phyloP scores from a whole-genome alignment of 1,140 invertebrate species.

The Choristoneura fumiferana region DNA sequence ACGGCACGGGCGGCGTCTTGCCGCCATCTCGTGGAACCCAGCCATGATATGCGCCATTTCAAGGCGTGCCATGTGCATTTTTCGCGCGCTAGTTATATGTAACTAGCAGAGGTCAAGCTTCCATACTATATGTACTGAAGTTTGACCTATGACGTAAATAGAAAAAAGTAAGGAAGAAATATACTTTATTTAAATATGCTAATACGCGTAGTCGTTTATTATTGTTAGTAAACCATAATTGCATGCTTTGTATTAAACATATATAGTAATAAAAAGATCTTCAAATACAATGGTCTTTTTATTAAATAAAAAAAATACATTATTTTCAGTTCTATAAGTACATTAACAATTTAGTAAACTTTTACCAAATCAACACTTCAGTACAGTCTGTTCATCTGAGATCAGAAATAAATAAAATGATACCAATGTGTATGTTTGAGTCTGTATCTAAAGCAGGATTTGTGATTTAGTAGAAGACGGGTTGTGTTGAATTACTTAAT shows the following conservation, averaged over 20 bases:
- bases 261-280: slow-evolving; percentile 17
- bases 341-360: slow-evolving; percentile 74
- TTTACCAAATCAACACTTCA: slow-evolving; percentile 71
- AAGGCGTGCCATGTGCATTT: slow-evolving; percentile 16
- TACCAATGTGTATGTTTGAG: slow-evolving; percentile 38
- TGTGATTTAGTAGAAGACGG: slow-evolving; percentile 26
- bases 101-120: slow-evolving; percentile 12
- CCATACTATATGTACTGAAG: neutral
- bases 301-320: slow-evolving; percentile 76
- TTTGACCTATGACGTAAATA: slow-evolving; percentile 2
- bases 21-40: slow-evolving; percentile 12
- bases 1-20: slow-evolving; percentile 11
- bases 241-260: slow-evolving; percentile 20
- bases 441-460: slow-evolving; percentile 44
- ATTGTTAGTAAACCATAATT: neutral
- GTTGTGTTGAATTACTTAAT: slow-evolving; percentile 19
- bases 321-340: slow-evolving; percentile 73
- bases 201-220: neutral
- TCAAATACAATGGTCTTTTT: slow-evolving; percentile 53
- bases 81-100: slow-evolving; percentile 7
- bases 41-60: slow-evolving; percentile 6
- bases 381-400: slow-evolving; percentile 62
- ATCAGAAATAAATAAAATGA: slow-evolving; percentile 68
- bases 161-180: too few species aligned
- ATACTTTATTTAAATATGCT: too few species aligned